Base-by-base conservation (phyloP, 2,888 invertebrate species). In the Eupithecia subfuscata region DNA sequence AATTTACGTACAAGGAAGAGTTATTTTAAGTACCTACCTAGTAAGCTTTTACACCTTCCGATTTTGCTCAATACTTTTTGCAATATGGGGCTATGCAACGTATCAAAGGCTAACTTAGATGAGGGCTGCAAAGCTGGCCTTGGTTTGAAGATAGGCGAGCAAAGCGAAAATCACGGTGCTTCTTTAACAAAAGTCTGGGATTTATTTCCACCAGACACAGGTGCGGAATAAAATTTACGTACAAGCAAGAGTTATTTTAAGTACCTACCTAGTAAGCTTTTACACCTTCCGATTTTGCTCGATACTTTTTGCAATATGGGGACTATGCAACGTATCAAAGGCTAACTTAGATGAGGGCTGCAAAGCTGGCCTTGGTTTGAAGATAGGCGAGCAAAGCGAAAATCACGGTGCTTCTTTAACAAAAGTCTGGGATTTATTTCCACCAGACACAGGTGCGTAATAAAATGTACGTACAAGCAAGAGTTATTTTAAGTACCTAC, bases 201-300 rank as follows among this genome's bases (percentile, higher is more conserved):
- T 70, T 25, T 25, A 43, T 64, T 22, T 30, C 30, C 18, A 45
- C 64, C 45, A 30, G 40, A 69, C 30, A 70, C 75, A 75, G 72
- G 75, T 75, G 75, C 70, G 70, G 63, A 68, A 73, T 75, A 70
- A 73, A 73, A 76, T 76, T 68, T 73, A 76, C 73, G 70, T 68
- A 75, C 73, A 73, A 70, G 72, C 67, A 45, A 40, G 18, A 70
- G 73, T 37, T 73, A 75, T 75, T 73, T 73, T 73, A 75, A 67
- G 45, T 73, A 75, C 73, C 75, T 75, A 73, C 64, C 52, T 37
- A 48, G 34, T 63, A 45, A 48, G 45, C 12, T n/a, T 69, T 69
- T 69, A 69, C 18, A 52, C 30, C 14, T 34, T 69, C 11, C 69
- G 69, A 69, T 67, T 65, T 16, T 9, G 18, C 3, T 64, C 18